Evolutionary conservation across 2,888 invertebrate genomes (phyloP), one percentile per base, ranked within the genome.

Genomic region (Ectobius pallidus): DNA sequence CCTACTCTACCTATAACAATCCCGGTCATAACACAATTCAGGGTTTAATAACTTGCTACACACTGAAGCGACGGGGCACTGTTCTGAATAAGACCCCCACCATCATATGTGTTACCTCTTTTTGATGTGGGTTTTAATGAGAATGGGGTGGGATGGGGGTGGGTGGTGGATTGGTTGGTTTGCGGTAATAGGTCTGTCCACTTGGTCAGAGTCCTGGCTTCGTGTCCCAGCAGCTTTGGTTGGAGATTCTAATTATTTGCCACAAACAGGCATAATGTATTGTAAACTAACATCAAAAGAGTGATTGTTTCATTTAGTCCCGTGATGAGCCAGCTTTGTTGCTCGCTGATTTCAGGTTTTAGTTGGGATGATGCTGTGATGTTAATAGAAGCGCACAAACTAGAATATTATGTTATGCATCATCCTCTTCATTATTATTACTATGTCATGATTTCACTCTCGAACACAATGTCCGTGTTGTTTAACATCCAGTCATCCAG

Each of bases 101-200:
- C 46, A n/a, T n/a, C n/a, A n/a, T n/a, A n/a, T n/a, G n/a, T n/a
- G n/a, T n/a, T n/a, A 46, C 18, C 52, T 30, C 58, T 58, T 58
- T 58, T 30, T 58, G 30, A 58, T 58, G 58, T 30, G 30, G 58
- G n/a, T 58, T 58, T 58, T 58, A 58, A 58, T 58, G 18, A 58
- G 58, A 25, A 25, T 46, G 30, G 55, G 55, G 27, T 7, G 34
- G 11, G 34, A 6, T 34, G n/a, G n/a, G n/a, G n/a, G n/a, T n/a
- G n/a, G n/a, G n/a, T n/a, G n/a, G n/a, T n/a, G n/a, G n/a, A n/a
- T n/a, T n/a, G 22, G 3, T 27, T 22, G 58, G n/a, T 58, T 58
- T n/a, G 58, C n/a, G 58, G 58, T 58, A 58, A 58, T 30, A 1
- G 27, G 3, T 58, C n/a, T n/a, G n/a, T 58, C 58, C 30, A 14